Conservation (phyloP, 2,888 invertebrate genomes). For the Tetragnatha montana region DNA sequence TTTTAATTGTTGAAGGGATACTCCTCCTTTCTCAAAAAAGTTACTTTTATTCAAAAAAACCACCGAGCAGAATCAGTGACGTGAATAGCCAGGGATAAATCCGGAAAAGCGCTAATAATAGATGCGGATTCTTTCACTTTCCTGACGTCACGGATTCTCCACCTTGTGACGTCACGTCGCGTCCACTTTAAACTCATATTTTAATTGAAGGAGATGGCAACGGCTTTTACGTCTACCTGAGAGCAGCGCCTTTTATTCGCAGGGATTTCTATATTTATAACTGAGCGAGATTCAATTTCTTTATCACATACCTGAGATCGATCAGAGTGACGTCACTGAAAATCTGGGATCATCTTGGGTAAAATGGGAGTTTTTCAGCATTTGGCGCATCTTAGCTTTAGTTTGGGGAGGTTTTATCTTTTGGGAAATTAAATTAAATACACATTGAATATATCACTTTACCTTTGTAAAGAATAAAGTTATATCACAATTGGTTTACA, state of each 20-base stretch:
- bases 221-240: slow-evolving; percentile 15
- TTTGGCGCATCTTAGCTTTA: background rate
- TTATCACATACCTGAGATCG: slow-evolving; percentile 35
- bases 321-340: slow-evolving; percentile 54
- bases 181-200: slow-evolving; percentile 29
- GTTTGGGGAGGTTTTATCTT: background rate
- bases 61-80: background rate
- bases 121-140: background rate
- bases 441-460: too few species aligned
- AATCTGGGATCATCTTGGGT: slow-evolving; percentile 29
- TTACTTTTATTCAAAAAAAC: slow-evolving; percentile 5
- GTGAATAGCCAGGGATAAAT: slow-evolving; percentile 1
- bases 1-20: background rate
- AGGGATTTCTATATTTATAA: slow-evolving; percentile 32
- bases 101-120: slow-evolving; percentile 26
- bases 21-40: background rate
- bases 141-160: slow-evolving; percentile 26
- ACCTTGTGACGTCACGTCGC: slow-evolving; percentile 28
- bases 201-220: slow-evolving; percentile 51
- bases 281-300: background rate
- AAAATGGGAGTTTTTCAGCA: background rate
- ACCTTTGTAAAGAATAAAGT: too few species aligned
- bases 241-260: slow-evolving; percentile 43
- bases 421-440: background rate
- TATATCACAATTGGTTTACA: too few species aligned